Base-by-base conservation (phyloP, 2,797 vertebrate species). In the Hirundo rustica region DNA sequence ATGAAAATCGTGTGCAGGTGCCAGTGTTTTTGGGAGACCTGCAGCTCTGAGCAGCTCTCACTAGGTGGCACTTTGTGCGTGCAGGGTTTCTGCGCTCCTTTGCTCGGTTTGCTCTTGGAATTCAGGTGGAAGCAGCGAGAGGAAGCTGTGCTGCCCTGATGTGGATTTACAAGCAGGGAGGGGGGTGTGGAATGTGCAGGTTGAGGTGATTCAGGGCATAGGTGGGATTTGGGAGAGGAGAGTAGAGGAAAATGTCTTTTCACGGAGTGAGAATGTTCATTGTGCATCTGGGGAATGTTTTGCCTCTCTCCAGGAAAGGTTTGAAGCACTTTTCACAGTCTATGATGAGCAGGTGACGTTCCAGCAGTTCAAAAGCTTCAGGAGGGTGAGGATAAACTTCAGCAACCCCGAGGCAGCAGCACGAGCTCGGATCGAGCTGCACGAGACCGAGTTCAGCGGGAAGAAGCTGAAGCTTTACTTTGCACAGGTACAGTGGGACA, bases 321-420 rank as follows among this genome's bases (percentile, higher is more conserved):
- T 99, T 17, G 98, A 99, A 97, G 98, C 98, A 0, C 98, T 99
- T 94, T 99, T 99, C 96, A 97, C 98, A 74, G 96, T 98, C 97
- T 99, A 99, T 5, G 99, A 99, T 8, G 98, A 99, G 40, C 98
- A 99, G 77, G 98, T 97, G 7, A 98, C 98, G 2, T 99, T 99
- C 98, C 99, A 99, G 98, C 97, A 99, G 96, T 99, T 99, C 91
- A 99, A 99, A 97, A 99, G 99, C 98, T 99, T 99, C 96, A 97
- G 99, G 93, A 99, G 99, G 98, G 98, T 99, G 75, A 98, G 99
- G 91, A 99, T 99, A 97, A 99, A 99, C 97, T 99, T 99, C 98
- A 98, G 98, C 97, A 99, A 98, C 55, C 98, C 99, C 0, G 99
- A 99, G 96, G 99, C 98, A 0, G 99, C 99, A 2, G 99, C 99